Evolutionary conservation across 1,140 invertebrate species (phyloP).

Genomic region (Drosophila littoralis): DNA sequence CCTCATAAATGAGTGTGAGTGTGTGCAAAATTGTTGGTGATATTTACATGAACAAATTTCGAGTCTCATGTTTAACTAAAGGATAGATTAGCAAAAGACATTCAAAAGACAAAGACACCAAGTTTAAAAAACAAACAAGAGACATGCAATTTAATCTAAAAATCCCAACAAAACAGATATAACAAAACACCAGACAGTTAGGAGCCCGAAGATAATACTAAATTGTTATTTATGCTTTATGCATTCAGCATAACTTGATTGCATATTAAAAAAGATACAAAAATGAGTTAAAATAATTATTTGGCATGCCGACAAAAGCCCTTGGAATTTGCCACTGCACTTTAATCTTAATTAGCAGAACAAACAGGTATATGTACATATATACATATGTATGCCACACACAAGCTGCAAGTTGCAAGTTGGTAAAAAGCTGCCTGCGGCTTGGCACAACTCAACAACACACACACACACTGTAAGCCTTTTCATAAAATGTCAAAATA

Average conservation of each 20-base stretch:
- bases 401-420: slow-evolving; percentile 15
- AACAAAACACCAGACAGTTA: slow-evolving; percentile 24
- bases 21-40: slow-evolving; percentile 81
- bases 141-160: slow-evolving; percentile 38
- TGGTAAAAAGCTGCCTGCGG: slow-evolving; percentile 45
- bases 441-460: slow-evolving; percentile 21
- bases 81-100: slow-evolving; percentile 20
- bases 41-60: slow-evolving; percentile 69
- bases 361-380: not conserved
- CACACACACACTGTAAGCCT: slow-evolving; percentile 10
- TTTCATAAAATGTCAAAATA: slow-evolving; percentile 66
- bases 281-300: slow-evolving; percentile 24
- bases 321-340: slow-evolving; percentile 8
- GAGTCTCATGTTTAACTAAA: slow-evolving; percentile 8
- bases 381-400: not conserved
- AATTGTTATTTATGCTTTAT: slow-evolving; percentile 33
- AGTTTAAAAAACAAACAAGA: slow-evolving; percentile 26
- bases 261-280: slow-evolving; percentile 38
- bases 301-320: slow-evolving; percentile 8
- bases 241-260: slow-evolving; percentile 52
- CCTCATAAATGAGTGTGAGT: slow-evolving; percentile 30
- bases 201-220: slow-evolving; percentile 25
- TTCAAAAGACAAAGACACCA: slow-evolving; percentile 25
- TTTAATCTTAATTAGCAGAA: slow-evolving; percentile 11
- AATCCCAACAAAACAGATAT: slow-evolving; percentile 6